Evolutionary conservation across 2,797 vertebrate genomes (phyloP), one percentile per base, ranked within the genome.

Genomic region (Stomatorhinus walkeri): DNA sequence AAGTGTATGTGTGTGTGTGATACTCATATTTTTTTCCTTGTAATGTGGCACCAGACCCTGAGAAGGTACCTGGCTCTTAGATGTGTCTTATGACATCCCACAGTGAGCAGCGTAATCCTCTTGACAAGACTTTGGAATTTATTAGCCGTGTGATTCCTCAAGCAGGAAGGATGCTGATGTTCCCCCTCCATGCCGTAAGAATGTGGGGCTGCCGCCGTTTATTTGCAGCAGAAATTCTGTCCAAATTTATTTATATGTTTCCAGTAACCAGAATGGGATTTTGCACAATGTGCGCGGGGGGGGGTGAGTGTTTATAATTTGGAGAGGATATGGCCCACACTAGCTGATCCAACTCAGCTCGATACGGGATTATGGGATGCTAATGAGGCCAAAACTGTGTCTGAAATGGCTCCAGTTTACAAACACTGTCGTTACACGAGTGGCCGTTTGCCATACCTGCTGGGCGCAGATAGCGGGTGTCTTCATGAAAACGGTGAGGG

Each of bases 341-440:
- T 6, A 46, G 46, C 59, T n/a, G 83, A 52, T 52, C 46, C 16
- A 4, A 14, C 84, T 49, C 9, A 43, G 3, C 28, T 72, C 85
- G 72, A 32, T 64, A 89, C 28, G 64, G 64, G 79, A 76, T 89
- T 56, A 87, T 68, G 12, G 28, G 85, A 87, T 79, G 88, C 52
- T 89, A 87, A 89, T 87, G 88, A 89, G 86, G 64, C 56, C 88
- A 76, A 89, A 87, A 49, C 64, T n/a, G 19, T 76, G 6, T 32
- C 56, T 72, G 83, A 87, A 89, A 87, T 12, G 46, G 46, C 85
- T 76, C 72, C 83, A 79, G 51, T 87, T 72, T 87, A 28, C 84
- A 40, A 36, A 28, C n/a, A 4, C 48, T n/a, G 6, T 40, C 46
- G 5, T 22, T 54, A 85, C 7, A 9, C 14, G 9, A 24, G 36